Evolutionary conservation across 92 coral and sea anemone genomes (phyloP).

Genomic region (Galaxea fascicularis): DNA sequence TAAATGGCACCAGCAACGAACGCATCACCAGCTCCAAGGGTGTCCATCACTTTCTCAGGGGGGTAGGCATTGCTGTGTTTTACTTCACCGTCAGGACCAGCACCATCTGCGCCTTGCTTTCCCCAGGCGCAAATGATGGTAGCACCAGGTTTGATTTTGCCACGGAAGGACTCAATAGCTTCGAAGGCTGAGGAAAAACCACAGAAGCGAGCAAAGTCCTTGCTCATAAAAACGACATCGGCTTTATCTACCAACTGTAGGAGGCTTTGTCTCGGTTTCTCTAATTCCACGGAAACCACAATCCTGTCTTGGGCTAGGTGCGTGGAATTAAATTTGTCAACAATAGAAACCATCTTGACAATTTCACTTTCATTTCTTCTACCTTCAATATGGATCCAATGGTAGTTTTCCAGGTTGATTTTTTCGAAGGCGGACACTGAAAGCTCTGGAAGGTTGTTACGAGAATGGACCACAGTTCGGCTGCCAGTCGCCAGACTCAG

Average conservation of each 20-base stretch:
- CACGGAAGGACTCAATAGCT: conserved; percentile 64
- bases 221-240: conserved; percentile 84
- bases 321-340: conserved; percentile 56
- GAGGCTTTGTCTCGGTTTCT: conserved; percentile 68
- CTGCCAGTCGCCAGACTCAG: conserved; percentile 78
- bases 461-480: conserved; percentile 85
- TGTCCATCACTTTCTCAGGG: conserved; percentile 74
- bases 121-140: conserved; percentile 89
- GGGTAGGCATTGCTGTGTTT: conserved; percentile 79
- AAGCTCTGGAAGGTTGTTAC: conserved; percentile 81
- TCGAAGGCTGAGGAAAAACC: conserved; percentile 72
- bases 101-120: conserved; percentile 82
- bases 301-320: conserved; percentile 42
- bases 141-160: conserved; percentile 50
- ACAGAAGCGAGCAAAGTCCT: conserved; percentile 75
- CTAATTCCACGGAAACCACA: conserved; percentile 85
- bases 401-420: conserved; percentile 62
- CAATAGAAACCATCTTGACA: conserved; percentile 68
- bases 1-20: conserved; percentile 84
- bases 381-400: conserved; percentile 92
- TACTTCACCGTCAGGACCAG: conserved; percentile 56
- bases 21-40: conserved; percentile 97
- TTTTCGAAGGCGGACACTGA: conserved; percentile 65
- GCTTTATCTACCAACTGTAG: conserved; percentile 59
- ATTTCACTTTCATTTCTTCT: conserved; percentile 82